Base-by-base conservation (phyloP, 1,140 invertebrate genomes). In the Bombus waltoni region DNA sequence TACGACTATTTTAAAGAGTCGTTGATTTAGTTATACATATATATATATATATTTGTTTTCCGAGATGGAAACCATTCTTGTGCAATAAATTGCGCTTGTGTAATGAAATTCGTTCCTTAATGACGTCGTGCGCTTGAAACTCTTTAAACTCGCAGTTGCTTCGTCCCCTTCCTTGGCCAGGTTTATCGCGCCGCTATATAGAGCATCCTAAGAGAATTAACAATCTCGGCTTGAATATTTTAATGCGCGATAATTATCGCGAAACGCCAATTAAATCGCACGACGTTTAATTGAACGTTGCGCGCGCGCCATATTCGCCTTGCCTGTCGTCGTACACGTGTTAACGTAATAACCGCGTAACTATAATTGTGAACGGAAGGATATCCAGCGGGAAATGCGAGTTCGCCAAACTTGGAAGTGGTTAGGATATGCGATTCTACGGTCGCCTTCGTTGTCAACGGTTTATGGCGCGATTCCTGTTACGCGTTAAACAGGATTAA, bases 191-290 rank as follows among this genome's bases (percentile, higher is more conserved):
- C 42, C 18, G 1, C 13, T 73, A 73, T 73, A 44, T 44, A 10
- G 42, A 22, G n/a, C 42, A 73, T 3, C 28, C 3, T 22, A 32
- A 15, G 42, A 44, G 71, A 32, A 44, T 73, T 18, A 73, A 71
- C 25, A 32, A 73, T 73, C 71, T 32, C 28, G 10, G 3, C 1
- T 22, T 28, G 38, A 35, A 65, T 82, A 82, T 62, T 65, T 32
- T 47, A 75, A 66, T 25, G 57, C 11, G 25, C 15, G 81, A 65
- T 65, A 82, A 82, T 82, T 75, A 74, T 81, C 72, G 32, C 13
- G 35, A 65, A 65, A 42, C 42, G 25, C 18, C 57, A 44, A 75
- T 47, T 44, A 47, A 82, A 82, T 9, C 32, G 15, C 40, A 35
- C 10, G 66, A 42, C 3, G 25, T 13, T 72, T 72, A 72, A 72